These are phyloP conservation scores for Eriocheir sinensis DNA, from an alignment of 1,140 invertebrate genomes.

Conservation along the genomic window DNA sequence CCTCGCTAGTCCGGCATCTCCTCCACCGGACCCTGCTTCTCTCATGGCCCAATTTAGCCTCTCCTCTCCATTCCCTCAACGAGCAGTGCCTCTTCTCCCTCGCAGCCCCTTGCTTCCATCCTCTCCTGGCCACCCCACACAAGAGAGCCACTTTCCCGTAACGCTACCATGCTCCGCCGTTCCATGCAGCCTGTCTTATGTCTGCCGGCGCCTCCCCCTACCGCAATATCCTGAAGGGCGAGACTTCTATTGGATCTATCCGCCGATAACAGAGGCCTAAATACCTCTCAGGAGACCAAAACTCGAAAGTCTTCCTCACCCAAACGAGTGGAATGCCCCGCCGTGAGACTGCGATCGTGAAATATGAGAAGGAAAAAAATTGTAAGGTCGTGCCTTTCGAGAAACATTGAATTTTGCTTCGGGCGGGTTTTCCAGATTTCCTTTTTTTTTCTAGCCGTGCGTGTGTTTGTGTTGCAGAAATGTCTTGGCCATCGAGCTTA, in stretches of 20 bases:
- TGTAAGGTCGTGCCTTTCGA: background rate
- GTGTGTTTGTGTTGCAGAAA: background rate
- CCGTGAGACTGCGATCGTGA: background rate
- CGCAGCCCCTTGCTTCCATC: background rate
- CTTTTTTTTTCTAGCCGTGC: too few relatives aligned
- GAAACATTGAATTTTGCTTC: background rate
- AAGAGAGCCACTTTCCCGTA: background rate
- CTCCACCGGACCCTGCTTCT: background rate
- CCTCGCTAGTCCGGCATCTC: background rate
- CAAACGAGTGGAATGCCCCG: background rate
- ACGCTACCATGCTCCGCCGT: background rate
- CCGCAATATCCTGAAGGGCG: conserved; percentile 1
- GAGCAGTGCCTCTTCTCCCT: conserved; percentile 11
- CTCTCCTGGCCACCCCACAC: background rate
- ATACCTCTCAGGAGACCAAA: conserved; percentile 4
- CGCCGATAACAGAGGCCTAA: conserved; percentile 12
- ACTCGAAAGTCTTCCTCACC: conserved; percentile 4
- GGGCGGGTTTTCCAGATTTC: background rate
- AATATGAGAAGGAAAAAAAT: conserved; percentile 16
- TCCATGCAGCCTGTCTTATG: background rate
- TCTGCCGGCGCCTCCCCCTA: background rate
- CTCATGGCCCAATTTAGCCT: background rate
- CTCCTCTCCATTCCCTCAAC: conserved; percentile 11
- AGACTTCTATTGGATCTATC: conserved; percentile 6
- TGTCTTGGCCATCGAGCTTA: background rate